Base-by-base conservation (phyloP, 2,888 invertebrate genomes). In the Lottia scabra region DNA sequence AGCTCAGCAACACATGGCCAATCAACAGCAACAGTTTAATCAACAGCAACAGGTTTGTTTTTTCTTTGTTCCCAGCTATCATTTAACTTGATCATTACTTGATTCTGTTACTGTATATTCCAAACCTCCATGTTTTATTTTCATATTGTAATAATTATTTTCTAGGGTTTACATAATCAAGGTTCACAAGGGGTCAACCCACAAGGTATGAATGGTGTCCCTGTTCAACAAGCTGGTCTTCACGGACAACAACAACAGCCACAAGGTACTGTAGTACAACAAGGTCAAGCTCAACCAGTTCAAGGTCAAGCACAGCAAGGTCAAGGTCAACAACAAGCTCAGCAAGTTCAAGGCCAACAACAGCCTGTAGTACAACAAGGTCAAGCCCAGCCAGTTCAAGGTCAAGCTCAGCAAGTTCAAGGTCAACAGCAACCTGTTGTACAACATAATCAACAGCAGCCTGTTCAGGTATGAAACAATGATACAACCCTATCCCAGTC, bases 321-420 rank as follows among this genome's bases (percentile, higher is more conserved):
- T 38, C 38, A 38, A 38, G 38, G 38, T 38, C 38, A 38, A 38
- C 38, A 67, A 56, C 56, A 68, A n/a, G 45, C n/a, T n/a, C n/a
- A 63, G 13, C 16, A 19, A 27, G 4, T 15, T n/a, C 63, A 19
- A 19, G 16, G 15, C 16, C 64, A 56, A 27, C 66, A 62, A n/a
- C 63, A 68, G 16, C 68, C 56, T 23, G 23, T 63, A 1, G 23
- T 23, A 19, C 62, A 48, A 43, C 67, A 72, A 26, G 67, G 48
- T 4, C 38, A 27, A 63, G 67, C 26, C 1, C 66, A 67, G 10
- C 23, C 19, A 4, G 16, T 26, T 19, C 63, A 19, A 23, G 43
- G 27, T n/a, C 64, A 67, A 45, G 46, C 30, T 4, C 63, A 38
- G 10, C 38, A 38, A 10, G 38, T 38, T 38, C 38, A 38, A 38